Percentiles rank a stretch among this genome's conserved stretches.
Conservation (phyloP, 2,113 vertebrate species). For the Hylia prasina region DNA sequence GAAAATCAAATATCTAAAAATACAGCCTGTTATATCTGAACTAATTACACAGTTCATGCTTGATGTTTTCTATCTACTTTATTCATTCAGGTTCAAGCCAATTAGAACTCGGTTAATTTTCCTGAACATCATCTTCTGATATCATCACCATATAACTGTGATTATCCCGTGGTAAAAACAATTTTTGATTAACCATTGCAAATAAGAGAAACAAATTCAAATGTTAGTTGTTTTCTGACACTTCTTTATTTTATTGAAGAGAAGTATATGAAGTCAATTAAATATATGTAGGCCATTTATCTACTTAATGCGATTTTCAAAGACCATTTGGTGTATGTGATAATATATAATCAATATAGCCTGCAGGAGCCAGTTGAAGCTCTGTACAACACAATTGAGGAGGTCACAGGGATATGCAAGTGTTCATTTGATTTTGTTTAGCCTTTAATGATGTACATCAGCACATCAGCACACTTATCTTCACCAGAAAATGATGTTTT, state of each 20-base stretch:
- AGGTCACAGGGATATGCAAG: constrained; percentile 5
- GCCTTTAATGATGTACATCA: constrained; percentile 18
- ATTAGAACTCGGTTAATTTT: constrained; percentile 32
- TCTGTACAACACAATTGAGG: neutral
- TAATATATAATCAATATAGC: constrained; percentile 12
- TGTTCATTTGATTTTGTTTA: constrained; percentile 9
- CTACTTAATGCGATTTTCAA: constrained; percentile 21
- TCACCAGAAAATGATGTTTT: neutral
- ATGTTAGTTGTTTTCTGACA: constrained; percentile 11
- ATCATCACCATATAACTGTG: neutral
- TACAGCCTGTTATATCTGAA: neutral
- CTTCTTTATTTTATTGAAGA: neutral
- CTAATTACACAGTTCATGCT: neutral
- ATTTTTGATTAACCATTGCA: constrained; percentile 13
- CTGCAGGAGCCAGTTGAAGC: neutral
- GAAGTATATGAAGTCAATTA: constrained; percentile 45
- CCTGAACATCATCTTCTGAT: neutral
- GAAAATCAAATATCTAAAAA: neutral
- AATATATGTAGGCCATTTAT: constrained; percentile 4
- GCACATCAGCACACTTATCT: neutral
- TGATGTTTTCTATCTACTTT: neutral
- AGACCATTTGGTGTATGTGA: constrained; percentile 2
- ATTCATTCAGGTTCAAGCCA: neutral
- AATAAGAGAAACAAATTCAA: constrained; percentile 17
- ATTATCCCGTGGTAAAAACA: constrained; percentile 14